Percentiles rank a stretch among this genome's conserved stretches.
These are phyloP conservation scores for Caenorhabditis auriculariae DNA, from an alignment of 2,888 invertebrate species.

Conservation along the genomic window DNA sequence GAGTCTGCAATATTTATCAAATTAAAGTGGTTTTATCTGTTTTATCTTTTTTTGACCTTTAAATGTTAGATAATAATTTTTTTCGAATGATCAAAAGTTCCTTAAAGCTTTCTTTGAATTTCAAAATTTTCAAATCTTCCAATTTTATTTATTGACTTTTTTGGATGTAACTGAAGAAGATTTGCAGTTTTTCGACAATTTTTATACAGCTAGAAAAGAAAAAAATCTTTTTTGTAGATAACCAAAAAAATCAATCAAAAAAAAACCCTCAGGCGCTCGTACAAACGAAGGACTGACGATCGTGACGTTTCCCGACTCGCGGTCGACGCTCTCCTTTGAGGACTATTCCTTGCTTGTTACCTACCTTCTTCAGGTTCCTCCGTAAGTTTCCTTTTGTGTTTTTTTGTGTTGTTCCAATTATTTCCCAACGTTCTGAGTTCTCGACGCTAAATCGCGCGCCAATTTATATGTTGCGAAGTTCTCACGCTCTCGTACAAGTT, in stretches of 20 bases:
- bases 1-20: too few species aligned
- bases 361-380: conserved; percentile 91
- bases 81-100: too few species aligned
- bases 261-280: conserved; percentile 75
- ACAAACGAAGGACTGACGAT: conserved; percentile 89
- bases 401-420: background rate
- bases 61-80: too few species aligned
- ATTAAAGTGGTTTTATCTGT: too few species aligned
- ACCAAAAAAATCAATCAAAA: background rate
- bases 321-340: conserved; percentile 80
- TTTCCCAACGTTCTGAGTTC: conserved; percentile 61
- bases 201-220: background rate
- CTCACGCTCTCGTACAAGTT: too few species aligned
- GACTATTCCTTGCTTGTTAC: conserved; percentile 88
- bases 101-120: too few species aligned
- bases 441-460: too few species aligned
- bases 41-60: too few species aligned
- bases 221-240: background rate
- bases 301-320: conserved; percentile 86
- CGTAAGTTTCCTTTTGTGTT: conserved; percentile 74
- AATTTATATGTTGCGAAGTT: too few species aligned
- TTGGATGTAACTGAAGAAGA: too few species aligned
- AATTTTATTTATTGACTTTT: too few species aligned
- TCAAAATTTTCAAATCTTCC: too few species aligned
- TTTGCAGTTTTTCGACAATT: background rate